A percentile compares a stretch with the other conserved stretches of the same genome.
Conservation (phyloP, 2,797 vertebrate genomes). For the Mus caroli region DNA sequence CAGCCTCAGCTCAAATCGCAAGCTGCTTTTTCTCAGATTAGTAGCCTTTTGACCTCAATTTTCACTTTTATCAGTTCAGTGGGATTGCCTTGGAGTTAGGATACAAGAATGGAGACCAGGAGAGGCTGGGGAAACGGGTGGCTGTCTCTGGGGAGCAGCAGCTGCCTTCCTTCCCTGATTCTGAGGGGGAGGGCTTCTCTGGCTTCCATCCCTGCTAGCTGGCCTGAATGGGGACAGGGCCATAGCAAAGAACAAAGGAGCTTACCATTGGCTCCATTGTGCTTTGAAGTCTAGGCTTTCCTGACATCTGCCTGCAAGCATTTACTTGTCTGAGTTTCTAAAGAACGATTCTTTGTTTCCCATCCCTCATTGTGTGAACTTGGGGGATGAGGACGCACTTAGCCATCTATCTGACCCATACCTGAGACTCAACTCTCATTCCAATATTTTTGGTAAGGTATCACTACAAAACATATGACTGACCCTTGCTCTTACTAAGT, state of each 20-base stretch:
- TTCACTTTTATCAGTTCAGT: background rate
- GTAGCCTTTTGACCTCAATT: background rate
- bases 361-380: background rate
- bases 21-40: background rate
- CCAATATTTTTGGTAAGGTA: background rate
- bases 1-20: background rate
- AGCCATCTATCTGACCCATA: background rate
- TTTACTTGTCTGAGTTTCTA: conserved; percentile 57
- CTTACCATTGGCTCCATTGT: background rate
- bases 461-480: background rate
- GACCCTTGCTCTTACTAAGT: background rate
- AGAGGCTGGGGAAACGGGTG: background rate
- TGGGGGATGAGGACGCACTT: background rate
- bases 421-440: conserved; percentile 19
- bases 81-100: background rate
- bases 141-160: background rate
- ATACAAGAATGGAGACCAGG: background rate
- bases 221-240: background rate
- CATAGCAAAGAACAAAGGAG: background rate
- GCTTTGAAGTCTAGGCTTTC: conserved; percentile 44
- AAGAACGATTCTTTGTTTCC: background rate
- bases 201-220: background rate
- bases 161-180: background rate
- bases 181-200: background rate
- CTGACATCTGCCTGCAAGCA: background rate